phyloP scores from a whole-genome alignment of 2,888 invertebrate genomes.

The Spatulosminthurus flaviceps region DNA sequence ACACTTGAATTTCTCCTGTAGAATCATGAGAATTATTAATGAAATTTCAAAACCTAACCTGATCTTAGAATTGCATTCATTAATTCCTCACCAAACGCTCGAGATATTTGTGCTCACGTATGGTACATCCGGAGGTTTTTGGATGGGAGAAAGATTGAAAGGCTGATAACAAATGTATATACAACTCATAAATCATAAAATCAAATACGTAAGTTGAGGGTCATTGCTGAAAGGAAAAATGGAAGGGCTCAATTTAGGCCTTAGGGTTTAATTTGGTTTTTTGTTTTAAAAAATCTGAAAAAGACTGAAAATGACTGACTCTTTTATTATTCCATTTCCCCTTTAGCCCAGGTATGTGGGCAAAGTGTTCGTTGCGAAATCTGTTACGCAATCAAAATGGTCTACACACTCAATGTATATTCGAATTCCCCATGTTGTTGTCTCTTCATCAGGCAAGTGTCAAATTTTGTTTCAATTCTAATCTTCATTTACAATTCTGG shows the following conservation, averaged over 20 bases:
- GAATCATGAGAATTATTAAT: too few relatives aligned
- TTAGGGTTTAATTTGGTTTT: neutral
- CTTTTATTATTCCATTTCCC: conserved; percentile 63
- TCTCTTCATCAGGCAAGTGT: conserved; percentile 60
- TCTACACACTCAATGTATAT: conserved; percentile 45
- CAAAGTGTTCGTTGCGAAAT: conserved; percentile 56
- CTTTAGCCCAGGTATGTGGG: conserved; percentile 64
- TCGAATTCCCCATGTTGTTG: conserved; percentile 50
- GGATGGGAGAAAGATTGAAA: too few relatives aligned
- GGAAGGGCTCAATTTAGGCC: conserved; percentile 19
- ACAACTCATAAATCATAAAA: too few relatives aligned
- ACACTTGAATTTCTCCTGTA: too few relatives aligned
- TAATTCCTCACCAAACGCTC: too few relatives aligned
- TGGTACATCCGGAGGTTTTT: too few relatives aligned
- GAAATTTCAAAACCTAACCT: too few relatives aligned
- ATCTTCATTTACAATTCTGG: conserved; percentile 35
- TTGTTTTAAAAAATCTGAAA: conserved; percentile 18
- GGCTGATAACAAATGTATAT: too few relatives aligned
- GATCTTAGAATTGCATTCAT: too few relatives aligned
- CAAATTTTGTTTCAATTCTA: conserved; percentile 55
- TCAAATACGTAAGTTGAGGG: too few relatives aligned
- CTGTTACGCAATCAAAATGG: conserved; percentile 47
- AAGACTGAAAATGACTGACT: conserved; percentile 46
- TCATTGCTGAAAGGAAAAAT: neutral
- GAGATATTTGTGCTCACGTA: too few relatives aligned